Conservation (phyloP, 2,797 vertebrate species). For the Pristis pectinata region DNA sequence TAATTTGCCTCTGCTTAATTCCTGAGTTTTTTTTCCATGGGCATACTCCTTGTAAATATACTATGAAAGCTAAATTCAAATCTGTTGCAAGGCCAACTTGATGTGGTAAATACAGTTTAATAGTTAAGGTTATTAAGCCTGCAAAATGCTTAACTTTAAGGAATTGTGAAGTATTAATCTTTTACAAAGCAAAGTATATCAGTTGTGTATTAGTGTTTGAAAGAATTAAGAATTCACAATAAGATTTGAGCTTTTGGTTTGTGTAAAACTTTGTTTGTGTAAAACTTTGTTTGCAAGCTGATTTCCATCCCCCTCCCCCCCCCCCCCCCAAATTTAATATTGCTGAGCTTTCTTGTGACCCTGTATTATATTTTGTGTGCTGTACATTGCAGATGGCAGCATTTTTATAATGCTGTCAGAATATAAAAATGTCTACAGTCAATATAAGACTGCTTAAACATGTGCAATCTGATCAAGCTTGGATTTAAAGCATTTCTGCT, state of each 20-base stretch:
- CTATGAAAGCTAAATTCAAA: not conserved
- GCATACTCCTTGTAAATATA: too few species aligned
- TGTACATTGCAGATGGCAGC: slow-evolving; percentile 41
- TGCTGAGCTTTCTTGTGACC: not conserved
- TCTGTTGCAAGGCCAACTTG: too few species aligned
- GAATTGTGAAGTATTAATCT: too few species aligned
- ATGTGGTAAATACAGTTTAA: not conserved
- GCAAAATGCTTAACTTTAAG: not conserved
- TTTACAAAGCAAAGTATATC: not conserved
- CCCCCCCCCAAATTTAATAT: not conserved
- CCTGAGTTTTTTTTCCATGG: not conserved
- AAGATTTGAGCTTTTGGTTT: not conserved
- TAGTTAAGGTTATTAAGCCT: not conserved
- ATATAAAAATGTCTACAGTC: slow-evolving; percentile 65
- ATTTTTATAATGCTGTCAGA: slow-evolving; percentile 47
- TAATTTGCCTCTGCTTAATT: not conserved
- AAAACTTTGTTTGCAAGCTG: not conserved
- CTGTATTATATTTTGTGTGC: not conserved
- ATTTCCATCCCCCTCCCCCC: not conserved
- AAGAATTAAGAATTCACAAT: not conserved
- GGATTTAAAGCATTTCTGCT: slow-evolving; percentile 69
- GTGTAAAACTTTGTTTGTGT: too few species aligned
- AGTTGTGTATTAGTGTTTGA: not conserved
- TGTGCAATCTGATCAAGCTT: slow-evolving; percentile 63
- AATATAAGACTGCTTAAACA: slow-evolving; percentile 64